phyloP scores from a whole-genome alignment of 2,888 invertebrate species.

The Thymelicus lineola region DNA sequence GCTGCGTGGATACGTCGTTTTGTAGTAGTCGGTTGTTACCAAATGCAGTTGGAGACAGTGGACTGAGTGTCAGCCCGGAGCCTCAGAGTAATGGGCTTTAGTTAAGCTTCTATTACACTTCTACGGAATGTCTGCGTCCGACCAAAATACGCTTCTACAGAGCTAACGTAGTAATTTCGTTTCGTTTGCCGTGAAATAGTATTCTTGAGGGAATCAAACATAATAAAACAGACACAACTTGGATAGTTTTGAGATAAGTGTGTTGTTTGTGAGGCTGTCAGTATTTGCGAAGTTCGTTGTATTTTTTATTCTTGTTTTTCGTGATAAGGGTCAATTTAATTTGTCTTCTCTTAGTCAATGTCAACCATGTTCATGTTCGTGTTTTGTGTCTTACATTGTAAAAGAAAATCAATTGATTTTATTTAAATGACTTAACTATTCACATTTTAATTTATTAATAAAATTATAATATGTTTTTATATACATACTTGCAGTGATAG shows the following conservation, averaged over 20 bases:
- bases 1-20: constrained; percentile 17
- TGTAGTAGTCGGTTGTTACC: neutral
- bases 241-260: neutral
- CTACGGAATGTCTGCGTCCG: constrained; percentile 22
- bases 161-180: constrained; percentile 19
- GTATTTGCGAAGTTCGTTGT: neutral
- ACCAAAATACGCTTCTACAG: neutral
- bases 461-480: too few relatives aligned
- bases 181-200: neutral
- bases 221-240: constrained; percentile 1
- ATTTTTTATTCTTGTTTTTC: neutral
- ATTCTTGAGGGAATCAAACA: neutral
- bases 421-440: too few relatives aligned
- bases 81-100: constrained; percentile 25
- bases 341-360: neutral
- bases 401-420: too few relatives aligned
- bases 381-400: too few relatives aligned
- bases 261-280: neutral
- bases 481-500: too few relatives aligned
- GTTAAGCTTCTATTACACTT: constrained; percentile 36
- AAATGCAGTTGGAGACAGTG: constrained; percentile 35
- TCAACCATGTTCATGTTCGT: neutral
- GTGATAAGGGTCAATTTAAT: neutral
- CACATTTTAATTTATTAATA: too few relatives aligned
- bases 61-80: constrained; percentile 22